Evolutionary conservation across 2,888 invertebrate genomes (phyloP).

Genomic region (Ichneumoninae sp.): DNA sequence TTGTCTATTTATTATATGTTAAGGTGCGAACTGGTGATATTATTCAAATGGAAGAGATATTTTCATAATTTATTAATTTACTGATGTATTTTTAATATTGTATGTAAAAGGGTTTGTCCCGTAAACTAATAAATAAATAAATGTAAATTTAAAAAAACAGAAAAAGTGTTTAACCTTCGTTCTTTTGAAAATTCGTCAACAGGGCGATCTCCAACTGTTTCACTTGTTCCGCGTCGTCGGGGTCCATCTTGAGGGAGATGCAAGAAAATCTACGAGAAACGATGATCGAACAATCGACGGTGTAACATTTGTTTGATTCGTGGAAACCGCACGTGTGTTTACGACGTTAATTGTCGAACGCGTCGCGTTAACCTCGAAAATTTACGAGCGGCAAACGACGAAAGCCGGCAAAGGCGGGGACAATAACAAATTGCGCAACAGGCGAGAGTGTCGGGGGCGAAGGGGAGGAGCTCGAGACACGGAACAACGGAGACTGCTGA

Average conservation of each 20-base stretch:
- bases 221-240: constrained; percentile 23
- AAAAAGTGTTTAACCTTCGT: constrained; percentile 45
- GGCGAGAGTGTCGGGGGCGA: not conserved
- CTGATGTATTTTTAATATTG: no score
- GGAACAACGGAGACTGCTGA: not conserved
- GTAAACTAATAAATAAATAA: no score
- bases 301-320: not conserved
- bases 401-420: not conserved
- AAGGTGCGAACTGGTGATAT: no score
- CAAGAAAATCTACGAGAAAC: not conserved
- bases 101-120: no score
- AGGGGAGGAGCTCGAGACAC: not conserved
- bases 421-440: constrained; percentile 12
- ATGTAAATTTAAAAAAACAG: not conserved
- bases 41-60: no score
- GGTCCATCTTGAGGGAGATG: constrained; percentile 26
- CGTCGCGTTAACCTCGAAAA: not conserved
- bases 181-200: constrained; percentile 61
- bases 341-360: not conserved
- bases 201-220: constrained; percentile 43
- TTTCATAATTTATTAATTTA: no score
- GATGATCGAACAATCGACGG: not conserved
- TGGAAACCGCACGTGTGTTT: not conserved
- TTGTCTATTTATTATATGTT: no score
- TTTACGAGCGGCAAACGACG: not conserved